Conservation (phyloP, 2,888 invertebrate species). For the Candidula unifasciata region DNA sequence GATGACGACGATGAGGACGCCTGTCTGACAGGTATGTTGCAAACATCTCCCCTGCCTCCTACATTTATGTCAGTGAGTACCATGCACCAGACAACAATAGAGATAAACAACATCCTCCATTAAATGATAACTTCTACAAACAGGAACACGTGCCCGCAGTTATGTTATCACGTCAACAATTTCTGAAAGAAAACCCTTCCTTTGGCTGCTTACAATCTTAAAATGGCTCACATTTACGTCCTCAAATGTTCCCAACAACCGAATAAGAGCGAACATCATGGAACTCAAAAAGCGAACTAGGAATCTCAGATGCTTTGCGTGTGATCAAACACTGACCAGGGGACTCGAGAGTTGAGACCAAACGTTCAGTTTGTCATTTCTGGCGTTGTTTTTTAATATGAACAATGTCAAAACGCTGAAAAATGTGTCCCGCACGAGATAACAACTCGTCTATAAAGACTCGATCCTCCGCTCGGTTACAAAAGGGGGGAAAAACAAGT, state of each 20-base stretch:
- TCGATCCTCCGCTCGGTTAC: not conserved
- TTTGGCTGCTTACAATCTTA: not conserved
- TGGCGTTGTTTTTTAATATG: conserved; percentile 9
- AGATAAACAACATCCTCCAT: too few relatives aligned
- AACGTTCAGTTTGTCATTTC: conserved; percentile 19
- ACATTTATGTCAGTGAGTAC: too few relatives aligned
- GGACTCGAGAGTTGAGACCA: not conserved
- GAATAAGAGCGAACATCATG: not conserved
- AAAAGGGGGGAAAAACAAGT: too few relatives aligned
- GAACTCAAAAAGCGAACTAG: not conserved
- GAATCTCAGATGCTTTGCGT: not conserved
- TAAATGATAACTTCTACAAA: too few relatives aligned
- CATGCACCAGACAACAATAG: too few relatives aligned
- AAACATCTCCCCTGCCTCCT: too few relatives aligned
- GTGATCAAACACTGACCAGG: not conserved
- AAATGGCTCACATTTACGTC: not conserved
- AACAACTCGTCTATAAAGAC: conserved; percentile 21
- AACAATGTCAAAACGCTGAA: conserved; percentile 21
- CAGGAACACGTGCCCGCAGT: too few relatives aligned
- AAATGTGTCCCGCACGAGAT: conserved; percentile 35
- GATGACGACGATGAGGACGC: too few relatives aligned
- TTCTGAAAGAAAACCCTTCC: not conserved
- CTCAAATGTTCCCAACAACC: not conserved
- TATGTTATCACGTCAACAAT: not conserved
- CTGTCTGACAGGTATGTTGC: too few relatives aligned